Evolutionary conservation across 1,140 invertebrate species (phyloP), one percentile per base, ranked within the genome.

Genomic region (Megathymus violae): DNA sequence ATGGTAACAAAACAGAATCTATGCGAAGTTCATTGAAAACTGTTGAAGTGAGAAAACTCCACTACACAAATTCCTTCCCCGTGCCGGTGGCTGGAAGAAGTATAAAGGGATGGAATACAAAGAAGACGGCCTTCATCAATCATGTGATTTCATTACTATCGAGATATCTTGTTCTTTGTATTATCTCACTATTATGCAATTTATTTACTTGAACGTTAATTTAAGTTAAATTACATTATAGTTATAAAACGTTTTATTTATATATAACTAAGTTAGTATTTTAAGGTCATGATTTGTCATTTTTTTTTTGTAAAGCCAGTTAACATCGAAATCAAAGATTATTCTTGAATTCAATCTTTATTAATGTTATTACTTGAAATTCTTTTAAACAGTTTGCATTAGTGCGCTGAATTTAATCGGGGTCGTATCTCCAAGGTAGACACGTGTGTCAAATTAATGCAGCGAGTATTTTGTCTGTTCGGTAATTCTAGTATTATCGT

Each of bases 81-180:
- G 31, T 58, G 46, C 25, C 25, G 15, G 31, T 58, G 46, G 64
- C 48, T 56, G 51, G 61, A 56, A 59, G 46, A 67, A 34, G 31
- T 36, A 65, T 64, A 46, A 62, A 64, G 56, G 54, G 40, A 63
- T 41, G 50, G 62, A 68, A 70, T 62, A 65, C 64, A 70, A 71
- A 31, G 44, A 11, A 16, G 15, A 38, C 48, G 40, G 48, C 17
- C 19, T 69, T 56, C 62, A 74, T 74, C 64, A 74, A 74, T 74
- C 71, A 74, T 50, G 3, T 40, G 34, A 64, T 56, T 67, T 68
- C 71, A 71, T 71, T 71, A 63, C 59, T 63, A 64, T 71, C 56
- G 52, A 58, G 14, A 14, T 50, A 50, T 34, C 44, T n/a, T 47
- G 13, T 50, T 14, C 11, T 48, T 3, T 36, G 34, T 36, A 11